Evolutionary conservation across 2,113 vertebrate genomes (phyloP), one percentile per base, ranked within the genome.

Genomic region (Xenopus tropicalis): DNA sequence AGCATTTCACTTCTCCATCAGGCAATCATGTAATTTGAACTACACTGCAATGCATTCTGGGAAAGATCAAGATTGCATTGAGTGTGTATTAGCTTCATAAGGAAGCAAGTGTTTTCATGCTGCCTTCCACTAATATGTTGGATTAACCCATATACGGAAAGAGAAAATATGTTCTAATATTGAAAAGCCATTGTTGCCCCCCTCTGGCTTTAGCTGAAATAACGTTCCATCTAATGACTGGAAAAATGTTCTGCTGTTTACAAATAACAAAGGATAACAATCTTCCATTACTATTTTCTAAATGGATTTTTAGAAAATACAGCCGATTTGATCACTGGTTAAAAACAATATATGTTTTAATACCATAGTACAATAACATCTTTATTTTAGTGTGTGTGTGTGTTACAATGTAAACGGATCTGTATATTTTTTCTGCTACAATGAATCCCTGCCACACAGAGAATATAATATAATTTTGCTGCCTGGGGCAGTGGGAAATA

Each of bases 101-200:
- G 20, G 56, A 57, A 57, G 29, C 22, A 69, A 21, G 13, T 24
- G 67, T 57, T 24, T 42, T 69, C 37, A 22, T 59, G 57, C 21
- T 59, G 57, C 21, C 11, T 59, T 23, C 10, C 57, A 59, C 57
- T 59, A 59, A 59, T 23, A 59, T 23, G 57, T 13, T 58, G 22
- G 22, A 7, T 52, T 54, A 54, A 56, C 25, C 25, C 19, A 25
- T 43, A 56, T 56, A 11, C 29, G 43, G 61, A 16, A 44, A 23
- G 64, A 65, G 20, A 65, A 48, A 61, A 24, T 25, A 58, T 46
- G 10, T 24, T 46, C 14, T 66, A 46, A 58, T 72, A 66, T 66
- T 66, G 51, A 66, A 65, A 65, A 56, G 63, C 17, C 22, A 66
- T 73, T 66, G 71, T 73, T 68, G 72, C 72, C 72, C 72, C 72